Evolutionary conservation across 2,113 vertebrate genomes (phyloP).

Genomic region (Loxodonta africana): DNA sequence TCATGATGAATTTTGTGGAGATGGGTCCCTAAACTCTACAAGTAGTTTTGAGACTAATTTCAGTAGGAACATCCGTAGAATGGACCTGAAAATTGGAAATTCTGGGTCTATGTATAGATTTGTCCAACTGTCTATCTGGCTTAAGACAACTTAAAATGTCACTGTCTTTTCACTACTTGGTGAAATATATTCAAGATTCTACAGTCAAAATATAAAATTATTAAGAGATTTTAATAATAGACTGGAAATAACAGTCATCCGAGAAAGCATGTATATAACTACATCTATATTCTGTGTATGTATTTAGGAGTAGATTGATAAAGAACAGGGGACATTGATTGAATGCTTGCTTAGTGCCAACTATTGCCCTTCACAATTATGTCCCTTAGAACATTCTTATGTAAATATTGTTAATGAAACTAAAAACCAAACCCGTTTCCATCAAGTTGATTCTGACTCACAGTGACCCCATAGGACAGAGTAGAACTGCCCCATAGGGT

Average conservation of each 20-base stretch:
- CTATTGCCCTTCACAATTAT: background rate
- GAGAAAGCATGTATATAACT: background rate
- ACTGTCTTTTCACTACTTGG: background rate
- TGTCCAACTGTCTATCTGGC: background rate
- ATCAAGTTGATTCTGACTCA: too few relatives aligned
- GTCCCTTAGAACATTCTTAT: background rate
- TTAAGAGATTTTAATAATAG: conserved; percentile 1
- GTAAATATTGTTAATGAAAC: too few relatives aligned
- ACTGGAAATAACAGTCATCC: background rate
- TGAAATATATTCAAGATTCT: background rate
- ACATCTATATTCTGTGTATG: background rate
- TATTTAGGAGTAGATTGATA: background rate
- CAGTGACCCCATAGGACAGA: too few relatives aligned
- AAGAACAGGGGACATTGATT: background rate
- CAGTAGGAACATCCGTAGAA: background rate
- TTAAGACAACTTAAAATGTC: background rate
- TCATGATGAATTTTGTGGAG: background rate
- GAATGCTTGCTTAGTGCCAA: background rate
- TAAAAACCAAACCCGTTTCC: too few relatives aligned
- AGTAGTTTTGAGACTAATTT: conserved; percentile 25
- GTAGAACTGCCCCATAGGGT: too few relatives aligned
- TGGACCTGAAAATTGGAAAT: background rate
- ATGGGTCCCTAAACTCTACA: background rate
- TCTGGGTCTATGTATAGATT: background rate
- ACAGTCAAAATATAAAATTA: background rate